Evolutionary conservation across 2,113 vertebrate genomes (phyloP), one percentile per base, ranked within the genome.

Genomic region (Cynocephalus volans): DNA sequence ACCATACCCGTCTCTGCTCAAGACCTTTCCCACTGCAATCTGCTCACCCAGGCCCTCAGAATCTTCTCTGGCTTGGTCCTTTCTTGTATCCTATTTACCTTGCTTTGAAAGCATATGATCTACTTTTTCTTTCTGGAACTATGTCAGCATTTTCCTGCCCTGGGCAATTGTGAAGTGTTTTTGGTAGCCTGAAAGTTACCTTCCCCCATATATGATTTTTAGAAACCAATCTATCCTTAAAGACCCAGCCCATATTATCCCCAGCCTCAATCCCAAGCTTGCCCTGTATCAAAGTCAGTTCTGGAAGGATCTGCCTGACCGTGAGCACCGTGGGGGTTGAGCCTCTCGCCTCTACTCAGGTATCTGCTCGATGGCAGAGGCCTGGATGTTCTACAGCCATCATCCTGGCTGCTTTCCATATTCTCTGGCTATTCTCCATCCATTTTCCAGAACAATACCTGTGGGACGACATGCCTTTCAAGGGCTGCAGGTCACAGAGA

Each of bases 311-410:
- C 54, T 1, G 4, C 24, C 52, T 3, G 1, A 26, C 15, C 4
- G 1, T 48, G 65, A 67, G 23, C 19, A 9, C 9, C 21, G 26
- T 14, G 9, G 17, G 11, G 14, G 15, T 60, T 4, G 14, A 81
- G 23, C 21, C 18, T 31, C 60, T 85, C 41, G 33, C 41, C 41
- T 41, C 41, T 41, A 41, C 41, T 41, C 24, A 26, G 19, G 28
- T 28, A 3, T 77, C 50, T 84, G 17, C 33, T 93, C 60, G 0
- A 9, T 26, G 83, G 11, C 33, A 8, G 36, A 6, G 64, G 50
- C 17, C 28, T 5, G 2, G 13, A 65, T 15, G 7, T 31, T 48
- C n/a, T 50, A 4, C 0, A 86, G 5, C 3, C 4, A 8, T 1
- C 19, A 19, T 9, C 41, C 13, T 6, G 64, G 23, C 41, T 96